These are phyloP conservation scores for Ophioninae sp. DNA, from an alignment of 2,888 invertebrate genomes.

Conservation along the genomic window DNA sequence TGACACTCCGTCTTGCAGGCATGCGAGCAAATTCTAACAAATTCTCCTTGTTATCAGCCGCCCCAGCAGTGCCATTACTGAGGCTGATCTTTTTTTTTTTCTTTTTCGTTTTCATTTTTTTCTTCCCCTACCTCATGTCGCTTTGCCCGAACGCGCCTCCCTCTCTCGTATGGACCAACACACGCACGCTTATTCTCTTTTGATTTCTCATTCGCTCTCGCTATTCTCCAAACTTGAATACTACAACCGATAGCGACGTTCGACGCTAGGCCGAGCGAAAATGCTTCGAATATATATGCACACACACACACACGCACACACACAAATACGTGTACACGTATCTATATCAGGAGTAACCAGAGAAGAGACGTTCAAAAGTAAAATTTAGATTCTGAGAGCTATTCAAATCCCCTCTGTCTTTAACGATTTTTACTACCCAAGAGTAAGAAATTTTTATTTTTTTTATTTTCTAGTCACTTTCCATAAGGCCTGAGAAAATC, in stretches of 20 bases:
- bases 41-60: slow-evolving; percentile 47
- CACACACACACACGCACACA: too few relatives aligned
- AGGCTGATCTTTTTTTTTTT: slow-evolving; percentile 31
- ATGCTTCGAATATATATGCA: slow-evolving; percentile 35
- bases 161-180: slow-evolving; percentile 21
- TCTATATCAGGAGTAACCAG: too few relatives aligned
- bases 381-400: too few relatives aligned
- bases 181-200: slow-evolving; percentile 30
- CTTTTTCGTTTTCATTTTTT: slow-evolving; percentile 35
- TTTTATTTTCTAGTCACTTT: too few relatives aligned
- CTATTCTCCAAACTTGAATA: slow-evolving; percentile 57
- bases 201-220: slow-evolving; percentile 35
- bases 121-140: slow-evolving; percentile 18
- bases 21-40: slow-evolving; percentile 57
- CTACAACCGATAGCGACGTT: slow-evolving; percentile 65
- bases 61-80: slow-evolving; percentile 45
- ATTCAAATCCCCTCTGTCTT: too few relatives aligned
- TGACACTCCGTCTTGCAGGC: slow-evolving; percentile 42
- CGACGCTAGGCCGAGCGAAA: slow-evolving; percentile 56
- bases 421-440: too few relatives aligned
- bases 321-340: too few relatives aligned
- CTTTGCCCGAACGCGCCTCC: slow-evolving; percentile 15
- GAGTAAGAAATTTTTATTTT: too few relatives aligned
- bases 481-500: too few relatives aligned
- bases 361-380: too few relatives aligned